phyloP scores from a whole-genome alignment of 2,797 vertebrate genomes.

The Champsocephalus esox region DNA sequence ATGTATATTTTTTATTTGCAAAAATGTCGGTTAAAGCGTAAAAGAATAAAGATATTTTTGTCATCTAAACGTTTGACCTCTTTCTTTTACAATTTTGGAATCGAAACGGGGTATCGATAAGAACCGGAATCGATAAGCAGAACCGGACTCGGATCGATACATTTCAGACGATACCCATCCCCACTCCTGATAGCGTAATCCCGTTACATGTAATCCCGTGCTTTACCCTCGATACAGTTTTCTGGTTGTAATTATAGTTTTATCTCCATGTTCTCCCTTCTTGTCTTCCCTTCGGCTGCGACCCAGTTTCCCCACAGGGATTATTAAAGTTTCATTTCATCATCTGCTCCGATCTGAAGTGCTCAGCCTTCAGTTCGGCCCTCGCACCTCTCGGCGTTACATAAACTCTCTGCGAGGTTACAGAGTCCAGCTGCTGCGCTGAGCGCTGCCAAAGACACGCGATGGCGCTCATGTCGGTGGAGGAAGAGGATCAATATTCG shows the following conservation, averaged over 20 bases:
- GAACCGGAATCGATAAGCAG: too few relatives aligned
- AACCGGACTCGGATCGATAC: too few relatives aligned
- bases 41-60: too few relatives aligned
- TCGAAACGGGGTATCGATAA: too few relatives aligned
- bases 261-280: conserved; percentile 33
- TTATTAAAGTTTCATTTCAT: conserved; percentile 72
- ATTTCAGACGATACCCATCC: too few relatives aligned
- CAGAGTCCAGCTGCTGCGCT: neutral
- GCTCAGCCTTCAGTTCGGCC: conserved; percentile 48
- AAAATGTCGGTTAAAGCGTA: too few relatives aligned
- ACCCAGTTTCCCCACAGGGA: conserved; percentile 57
- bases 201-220: neutral
- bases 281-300: conserved; percentile 36
- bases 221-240: conserved; percentile 11
- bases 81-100: too few relatives aligned
- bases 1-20: too few relatives aligned
- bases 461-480: neutral
- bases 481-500: conserved; percentile 38
- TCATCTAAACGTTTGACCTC: too few relatives aligned
- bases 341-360: conserved; percentile 62
- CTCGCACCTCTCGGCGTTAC: conserved; percentile 35
- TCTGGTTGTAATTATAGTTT: conserved; percentile 13
- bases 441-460: conserved; percentile 3
- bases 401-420: neutral
- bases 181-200: too few relatives aligned